Evolutionary conservation across 2,888 invertebrate species (phyloP), one percentile per base, ranked within the genome.

Genomic region (Hydriomena furcata): DNA sequence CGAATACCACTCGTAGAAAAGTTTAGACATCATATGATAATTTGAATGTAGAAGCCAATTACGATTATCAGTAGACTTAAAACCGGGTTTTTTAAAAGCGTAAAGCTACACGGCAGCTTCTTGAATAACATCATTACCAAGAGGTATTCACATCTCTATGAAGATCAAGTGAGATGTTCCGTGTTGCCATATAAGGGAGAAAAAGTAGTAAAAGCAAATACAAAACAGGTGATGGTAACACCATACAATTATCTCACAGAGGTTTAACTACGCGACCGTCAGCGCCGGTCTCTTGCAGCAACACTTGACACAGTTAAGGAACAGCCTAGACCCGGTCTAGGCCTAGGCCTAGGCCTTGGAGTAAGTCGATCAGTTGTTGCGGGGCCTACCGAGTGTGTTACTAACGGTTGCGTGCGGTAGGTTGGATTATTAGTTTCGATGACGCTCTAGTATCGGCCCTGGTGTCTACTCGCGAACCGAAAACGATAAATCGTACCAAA

Each of bases 241-340:
- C 74, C 76, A 66, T 73, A 60, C 62, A 73, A 78, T 71, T 79
- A 75, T 82, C 81, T 84, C 85, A 71, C 91, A 91, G 91, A 88
- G 88, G 83, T 90, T 91, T 90, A 90, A 89, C 89, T 91, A 91
- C 87, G 90, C 90, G 76, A 78, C 89, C 64, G 88, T 88, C 77
- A 89, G 74, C 84, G 88, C 90, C 52, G 91, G 91, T 64, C 84
- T 90, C 60, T 84, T 91, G 84, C 91, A 90, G 84, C 89, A 89
- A 73, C 90, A 88, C 73, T 82, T 91, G 79, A 75, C 84, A 68
- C 83, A 87, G 73, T 79, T 90, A 84, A 80, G 87, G 71, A 84
- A 86, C 72, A 73, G 79, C 69, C 72, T 83, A 68, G 86, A 81
- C 67, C 79, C 78, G 61, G 73, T 72, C 60, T 55, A 53, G 61